Percentiles rank a stretch among this genome's conserved stretches.
phyloP scores from a whole-genome alignment of 64 coral and sea anemone species.

The Porites lutea region DNA sequence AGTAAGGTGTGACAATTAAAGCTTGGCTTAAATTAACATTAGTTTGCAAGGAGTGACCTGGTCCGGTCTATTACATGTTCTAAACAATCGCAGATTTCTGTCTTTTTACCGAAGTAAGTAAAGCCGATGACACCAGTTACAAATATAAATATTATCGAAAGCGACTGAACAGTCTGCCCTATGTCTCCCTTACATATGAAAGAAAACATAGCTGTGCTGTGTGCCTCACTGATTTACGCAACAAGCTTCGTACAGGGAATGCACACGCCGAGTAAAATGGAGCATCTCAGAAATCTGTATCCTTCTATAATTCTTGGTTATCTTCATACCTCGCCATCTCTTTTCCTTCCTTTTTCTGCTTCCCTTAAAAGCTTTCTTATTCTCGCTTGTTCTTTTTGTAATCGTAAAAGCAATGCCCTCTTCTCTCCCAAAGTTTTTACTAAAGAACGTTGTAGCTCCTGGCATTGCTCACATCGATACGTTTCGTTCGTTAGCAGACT shows the following conservation, averaged over 20 bases:
- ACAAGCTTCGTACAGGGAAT: not conserved
- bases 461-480: slow-evolving; percentile 68
- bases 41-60: no score
- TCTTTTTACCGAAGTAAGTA: no score
- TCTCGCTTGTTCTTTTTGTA: slow-evolving; percentile 82
- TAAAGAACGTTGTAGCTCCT: slow-evolving; percentile 75
- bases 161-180: no score
- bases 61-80: no score
- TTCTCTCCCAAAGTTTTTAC: slow-evolving; percentile 86
- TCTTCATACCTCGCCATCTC: slow-evolving; percentile 42
- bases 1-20: not conserved
- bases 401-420: slow-evolving; percentile 73
- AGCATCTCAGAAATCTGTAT: not conserved
- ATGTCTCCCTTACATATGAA: no score
- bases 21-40: not conserved
- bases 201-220: not conserved
- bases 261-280: not conserved
- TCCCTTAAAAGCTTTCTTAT: slow-evolving; percentile 72
- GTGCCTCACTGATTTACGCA: not conserved
- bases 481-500: not conserved
- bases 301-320: not conserved
- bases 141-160: no score
- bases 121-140: no score
- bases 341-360: slow-evolving; percentile 47
- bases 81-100: no score